Conservation (phyloP, 2,888 invertebrate genomes). For the Ornithoptera priamus region DNA sequence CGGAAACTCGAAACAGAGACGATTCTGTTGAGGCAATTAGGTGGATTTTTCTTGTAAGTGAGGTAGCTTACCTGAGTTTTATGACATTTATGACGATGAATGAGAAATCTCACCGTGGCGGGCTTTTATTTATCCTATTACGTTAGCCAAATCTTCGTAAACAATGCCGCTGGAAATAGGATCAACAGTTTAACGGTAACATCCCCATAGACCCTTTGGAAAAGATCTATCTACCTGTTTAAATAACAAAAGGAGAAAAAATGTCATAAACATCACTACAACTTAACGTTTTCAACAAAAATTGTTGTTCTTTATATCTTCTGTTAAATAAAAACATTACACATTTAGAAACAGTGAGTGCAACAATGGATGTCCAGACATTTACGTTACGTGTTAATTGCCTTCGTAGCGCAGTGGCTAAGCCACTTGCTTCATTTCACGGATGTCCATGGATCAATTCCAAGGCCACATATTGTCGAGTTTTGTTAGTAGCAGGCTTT, state of each 20-base stretch:
- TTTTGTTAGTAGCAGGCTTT: too few species aligned
- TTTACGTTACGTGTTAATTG: too few species aligned
- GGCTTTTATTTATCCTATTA: constrained; percentile 70
- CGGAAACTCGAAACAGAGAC: constrained; percentile 44
- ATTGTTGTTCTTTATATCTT: background rate
- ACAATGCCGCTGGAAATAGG: constrained; percentile 55
- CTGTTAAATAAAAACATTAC: background rate
- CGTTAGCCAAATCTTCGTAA: constrained; percentile 62
- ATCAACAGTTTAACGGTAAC: constrained; percentile 71
- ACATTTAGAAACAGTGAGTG: background rate
- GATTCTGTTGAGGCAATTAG: constrained; percentile 63
- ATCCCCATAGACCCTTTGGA: constrained; percentile 47
- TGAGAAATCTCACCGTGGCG: constrained; percentile 44
- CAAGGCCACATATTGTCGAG: too few species aligned
- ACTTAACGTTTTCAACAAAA: background rate
- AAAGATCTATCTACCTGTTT: constrained; percentile 56
- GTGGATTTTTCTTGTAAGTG: constrained; percentile 61
- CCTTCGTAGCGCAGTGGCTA: too few species aligned
- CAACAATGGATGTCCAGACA: background rate
- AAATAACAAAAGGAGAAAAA: constrained; percentile 32
- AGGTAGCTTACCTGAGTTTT: constrained; percentile 76
- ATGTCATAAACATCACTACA: background rate
- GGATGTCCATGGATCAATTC: too few species aligned
- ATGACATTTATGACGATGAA: constrained; percentile 54
- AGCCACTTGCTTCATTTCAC: too few species aligned